Evolutionary conservation across 2,113 vertebrate genomes (phyloP), one percentile per base, ranked within the genome.

Genomic region (Cyanoderma ruficeps): DNA sequence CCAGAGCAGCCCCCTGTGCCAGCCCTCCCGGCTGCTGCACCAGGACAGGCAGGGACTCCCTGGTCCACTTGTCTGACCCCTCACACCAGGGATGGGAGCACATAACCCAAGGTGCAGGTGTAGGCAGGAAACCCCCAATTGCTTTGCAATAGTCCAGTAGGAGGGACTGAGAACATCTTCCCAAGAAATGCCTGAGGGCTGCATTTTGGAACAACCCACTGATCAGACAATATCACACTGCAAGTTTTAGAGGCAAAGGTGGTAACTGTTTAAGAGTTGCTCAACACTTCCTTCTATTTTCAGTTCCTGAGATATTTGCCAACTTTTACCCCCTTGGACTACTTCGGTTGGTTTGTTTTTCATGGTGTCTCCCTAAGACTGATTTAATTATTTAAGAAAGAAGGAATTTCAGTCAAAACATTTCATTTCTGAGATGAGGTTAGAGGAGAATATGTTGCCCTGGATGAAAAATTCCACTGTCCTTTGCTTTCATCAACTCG

Each of bases 371-470:
- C 19, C 18, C 15, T 92, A 47, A 67, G 27, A 69, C 25, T 46
- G 25, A 61, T 44, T 72, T 56, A 71, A 83, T 81, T 74, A 70
- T 52, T 86, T 76, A 65, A 90, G 71, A 56, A 17, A 91, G 37
- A 76, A 87, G 13, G 47, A 92, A 75, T 78, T 95, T 92, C 76
- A 87, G 39, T 83, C 72, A 94, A 93, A 96, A 81, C 20, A 78
- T 15, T 90, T 90, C 14, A 50, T 77, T 93, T 90, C 79, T 80
- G 37, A 91, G 39, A 75, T 49, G 44, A 90, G 17, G 18, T 78
- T 67, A 78, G 56, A 56, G 39, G n/a, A 92, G 72, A 81, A 86
- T 6, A 11, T 28, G 11, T 23, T 71, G 21, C 24, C 52, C 35
- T 70, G 31, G 47, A 41, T 78, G 37, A 90, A 97, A 92, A 92